phyloP scores from a whole-genome alignment of 2,888 invertebrate genomes.

The Branchellion lobata region DNA sequence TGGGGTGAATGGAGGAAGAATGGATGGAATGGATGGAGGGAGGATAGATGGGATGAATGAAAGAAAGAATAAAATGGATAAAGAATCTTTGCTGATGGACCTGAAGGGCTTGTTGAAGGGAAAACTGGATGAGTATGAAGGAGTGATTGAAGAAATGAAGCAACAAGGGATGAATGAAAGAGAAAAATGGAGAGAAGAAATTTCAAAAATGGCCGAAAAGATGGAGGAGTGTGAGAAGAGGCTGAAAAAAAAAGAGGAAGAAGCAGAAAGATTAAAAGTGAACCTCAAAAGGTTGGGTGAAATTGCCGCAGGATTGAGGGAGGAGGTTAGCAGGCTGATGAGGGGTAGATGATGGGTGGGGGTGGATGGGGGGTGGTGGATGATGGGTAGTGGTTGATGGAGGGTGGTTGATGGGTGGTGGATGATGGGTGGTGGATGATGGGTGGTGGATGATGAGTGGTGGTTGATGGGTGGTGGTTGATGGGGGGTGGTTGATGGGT shows the following conservation, averaged over 20 bases:
- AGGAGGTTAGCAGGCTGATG: neutral
- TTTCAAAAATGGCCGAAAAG: neutral
- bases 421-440: too few species aligned
- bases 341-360: neutral
- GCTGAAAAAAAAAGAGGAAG: constrained; percentile 11
- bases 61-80: neutral
- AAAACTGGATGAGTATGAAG: constrained; percentile 5
- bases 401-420: neutral
- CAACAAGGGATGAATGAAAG: constrained; percentile 2
- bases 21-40: neutral
- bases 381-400: constrained; percentile 7
- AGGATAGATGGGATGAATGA: neutral
- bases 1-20: too few species aligned
- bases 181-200: neutral
- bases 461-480: too few species aligned
- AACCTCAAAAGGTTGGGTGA: constrained; percentile 1
- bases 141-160: constrained; percentile 1
- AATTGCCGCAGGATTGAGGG: constrained; percentile 13
- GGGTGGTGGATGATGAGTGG: too few species aligned
- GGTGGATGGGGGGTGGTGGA: neutral
- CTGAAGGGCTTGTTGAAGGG: neutral
- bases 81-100: neutral
- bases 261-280: neutral
- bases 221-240: neutral
- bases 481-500: too few species aligned